Evolutionary conservation across 2,888 invertebrate genomes (phyloP).

Genomic region (Epistrophella euchroma): DNA sequence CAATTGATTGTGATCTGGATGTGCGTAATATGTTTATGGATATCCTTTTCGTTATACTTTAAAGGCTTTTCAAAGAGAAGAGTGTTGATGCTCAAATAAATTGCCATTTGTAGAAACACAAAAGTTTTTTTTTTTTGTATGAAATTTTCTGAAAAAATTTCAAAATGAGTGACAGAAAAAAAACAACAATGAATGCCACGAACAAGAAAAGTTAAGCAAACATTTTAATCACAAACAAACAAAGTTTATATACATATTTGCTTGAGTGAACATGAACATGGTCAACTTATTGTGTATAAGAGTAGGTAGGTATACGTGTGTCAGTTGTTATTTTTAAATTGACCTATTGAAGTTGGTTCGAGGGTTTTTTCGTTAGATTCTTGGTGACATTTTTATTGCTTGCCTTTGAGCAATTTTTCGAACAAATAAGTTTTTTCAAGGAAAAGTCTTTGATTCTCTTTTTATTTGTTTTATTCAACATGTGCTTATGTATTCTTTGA

Average conservation of each 20-base stretch:
- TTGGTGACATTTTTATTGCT: conserved; percentile 21
- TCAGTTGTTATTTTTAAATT: neutral
- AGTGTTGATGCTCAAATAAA: conserved; percentile 67
- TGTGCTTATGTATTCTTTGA: neutral
- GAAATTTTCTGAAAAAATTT: neutral
- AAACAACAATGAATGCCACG: conserved; percentile 6
- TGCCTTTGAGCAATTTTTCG: conserved; percentile 1
- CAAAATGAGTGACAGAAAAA: conserved; percentile 3
- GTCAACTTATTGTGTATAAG: neutral
- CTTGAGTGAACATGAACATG: conserved; percentile 18
- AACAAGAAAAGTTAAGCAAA: conserved; percentile 51
- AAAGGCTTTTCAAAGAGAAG: conserved; percentile 19
- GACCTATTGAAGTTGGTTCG: neutral
- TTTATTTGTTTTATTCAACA: neutral
- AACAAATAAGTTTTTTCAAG: neutral
- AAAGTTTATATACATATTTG: conserved; percentile 12
- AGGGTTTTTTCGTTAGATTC: neutral
- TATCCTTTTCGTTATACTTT: conserved; percentile 11
- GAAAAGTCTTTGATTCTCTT: neutral
- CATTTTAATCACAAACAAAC: conserved; percentile 26
- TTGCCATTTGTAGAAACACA: conserved; percentile 46
- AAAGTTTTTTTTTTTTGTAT: conserved; percentile 36
- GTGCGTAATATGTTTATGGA: conserved; percentile 26
- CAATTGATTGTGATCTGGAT: neutral
- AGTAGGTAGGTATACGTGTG: neutral